Percentiles rank a stretch among this genome's conserved stretches.
phyloP scores from a whole-genome alignment of 2,797 vertebrate genomes.

The Lycodopsis pacificus region DNA sequence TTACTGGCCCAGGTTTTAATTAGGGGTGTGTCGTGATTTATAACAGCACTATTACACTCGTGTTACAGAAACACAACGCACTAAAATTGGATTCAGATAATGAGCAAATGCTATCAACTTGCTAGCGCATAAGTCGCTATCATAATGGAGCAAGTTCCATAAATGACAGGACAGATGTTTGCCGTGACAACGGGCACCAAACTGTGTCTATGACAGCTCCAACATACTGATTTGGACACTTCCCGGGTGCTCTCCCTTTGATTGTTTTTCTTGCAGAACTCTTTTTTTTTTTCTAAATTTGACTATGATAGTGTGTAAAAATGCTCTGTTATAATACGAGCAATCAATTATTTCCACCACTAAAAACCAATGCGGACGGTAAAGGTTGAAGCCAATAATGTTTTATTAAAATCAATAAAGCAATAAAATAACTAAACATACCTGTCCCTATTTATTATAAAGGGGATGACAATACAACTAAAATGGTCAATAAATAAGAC shows the following conservation, averaged over 20 bases:
- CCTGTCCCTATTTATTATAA: constrained; percentile 17
- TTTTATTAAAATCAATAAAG: constrained; percentile 44
- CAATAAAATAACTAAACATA: constrained; percentile 19
- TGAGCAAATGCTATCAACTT: constrained; percentile 19
- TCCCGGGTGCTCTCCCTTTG: not conserved
- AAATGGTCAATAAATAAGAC: not conserved
- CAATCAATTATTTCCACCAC: not conserved
- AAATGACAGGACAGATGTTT: constrained; percentile 17
- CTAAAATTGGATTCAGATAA: constrained; percentile 7
- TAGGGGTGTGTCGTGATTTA: not conserved
- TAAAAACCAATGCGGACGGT: constrained; percentile 14
- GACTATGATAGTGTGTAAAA: not conserved
- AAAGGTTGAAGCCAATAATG: constrained; percentile 12
- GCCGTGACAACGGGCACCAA: not conserved
- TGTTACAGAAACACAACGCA: constrained; percentile 12
- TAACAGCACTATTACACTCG: not conserved
- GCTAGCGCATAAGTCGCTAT: constrained; percentile 7
- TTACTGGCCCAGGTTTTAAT: constrained; percentile 37
- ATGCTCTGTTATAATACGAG: not conserved
- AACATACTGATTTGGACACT: constrained; percentile 23
- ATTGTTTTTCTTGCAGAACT: constrained; percentile 10
- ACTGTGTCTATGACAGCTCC: constrained; percentile 17
- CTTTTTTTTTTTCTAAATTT: constrained; percentile 4
- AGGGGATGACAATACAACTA: not conserved
- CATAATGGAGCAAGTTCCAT: not conserved